Base-by-base conservation (phyloP, 53 echinoderm and acorn worm species). In the Echinometra lucunter region DNA sequence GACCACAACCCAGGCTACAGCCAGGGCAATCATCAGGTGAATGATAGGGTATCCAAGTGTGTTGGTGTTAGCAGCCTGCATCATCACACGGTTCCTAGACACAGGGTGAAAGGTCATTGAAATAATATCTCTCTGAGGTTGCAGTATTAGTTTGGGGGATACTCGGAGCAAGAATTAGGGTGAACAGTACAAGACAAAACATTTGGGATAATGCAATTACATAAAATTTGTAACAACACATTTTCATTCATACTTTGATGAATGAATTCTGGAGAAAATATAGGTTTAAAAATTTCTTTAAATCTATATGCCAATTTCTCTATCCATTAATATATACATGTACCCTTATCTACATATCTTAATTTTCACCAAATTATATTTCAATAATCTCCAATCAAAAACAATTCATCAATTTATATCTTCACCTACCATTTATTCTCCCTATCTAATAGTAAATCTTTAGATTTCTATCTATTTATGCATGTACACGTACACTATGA, bases 11-110 rank as follows among this genome's bases (percentile, higher is more conserved):
- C 94, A 94, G n/a, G 94, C 44, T 13, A 94, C 66, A 19, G 40
- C 94, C 66, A 94, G 58, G 13, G 82, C 27, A 40, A 94, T 94
- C 94, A 94, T 94, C 56, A 94, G 87, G 32, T 94, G 94, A 8
- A 1, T 66, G 45, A 94, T 4, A 11, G 94, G 94, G n/a, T 66
- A 66, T 23, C 45, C 85, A 32, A 94, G 94, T 5, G 21, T 37
- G 25, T 94, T 28, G 8, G 94, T 94, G 2, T 27, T 27, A 37
- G 0, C 66, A 2, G 44, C 63, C 66, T 83, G 44, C 94, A 85
- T 94, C 87, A 38, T 60, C 1, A 94, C 94, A 11, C 63, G 30
- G 35, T 57, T 40, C 15, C 94, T 94, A 57, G 18, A 88, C 63
- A 63, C 4, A 63, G 56, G 40, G 89, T 57, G 19, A 57, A 7